A percentile compares a stretch with the other conserved stretches of the same genome.
Evolutionary conservation across 1,140 invertebrate genomes (phyloP).

Genomic region (Planococcus citri): DNA sequence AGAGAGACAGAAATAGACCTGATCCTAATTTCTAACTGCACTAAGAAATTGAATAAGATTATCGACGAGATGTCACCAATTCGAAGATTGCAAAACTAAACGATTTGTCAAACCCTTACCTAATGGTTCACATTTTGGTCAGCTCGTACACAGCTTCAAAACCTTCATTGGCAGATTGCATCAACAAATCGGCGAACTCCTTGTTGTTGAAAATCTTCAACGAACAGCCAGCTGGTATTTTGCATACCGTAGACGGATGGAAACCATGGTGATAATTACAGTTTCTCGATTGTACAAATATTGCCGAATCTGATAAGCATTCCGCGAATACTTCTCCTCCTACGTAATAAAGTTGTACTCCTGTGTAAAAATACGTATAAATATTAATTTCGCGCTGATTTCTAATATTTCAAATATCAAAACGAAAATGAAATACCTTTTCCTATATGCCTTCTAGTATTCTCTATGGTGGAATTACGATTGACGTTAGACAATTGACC

Average conservation of each 20-base stretch:
- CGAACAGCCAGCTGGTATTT: slow-evolving; percentile 81
- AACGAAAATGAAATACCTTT: slow-evolving; percentile 43
- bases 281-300: slow-evolving; percentile 90
- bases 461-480: slow-evolving; percentile 94
- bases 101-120: no score
- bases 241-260: slow-evolving; percentile 89
- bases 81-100: no score
- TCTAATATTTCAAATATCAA: neutral
- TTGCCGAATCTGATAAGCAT: slow-evolving; percentile 82
- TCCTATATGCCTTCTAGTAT: slow-evolving; percentile 88
- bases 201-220: slow-evolving; percentile 94
- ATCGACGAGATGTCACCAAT: no score
- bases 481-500: slow-evolving; percentile 93
- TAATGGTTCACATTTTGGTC: no score
- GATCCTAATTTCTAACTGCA: no score
- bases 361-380: slow-evolving; percentile 32
- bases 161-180: slow-evolving; percentile 82
- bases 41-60: no score
- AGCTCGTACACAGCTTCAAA: slow-evolving; percentile 92
- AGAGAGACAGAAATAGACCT: no score
- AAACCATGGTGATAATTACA: slow-evolving; percentile 91
- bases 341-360: slow-evolving; percentile 92
- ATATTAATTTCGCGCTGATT: neutral
- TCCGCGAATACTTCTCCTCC: slow-evolving; percentile 95
- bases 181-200: slow-evolving; percentile 73